A percentile compares a stretch with the other conserved stretches of the same genome.
phyloP scores from a whole-genome alignment of 2,113 vertebrate species.

The Cyprinodon variegatus region DNA sequence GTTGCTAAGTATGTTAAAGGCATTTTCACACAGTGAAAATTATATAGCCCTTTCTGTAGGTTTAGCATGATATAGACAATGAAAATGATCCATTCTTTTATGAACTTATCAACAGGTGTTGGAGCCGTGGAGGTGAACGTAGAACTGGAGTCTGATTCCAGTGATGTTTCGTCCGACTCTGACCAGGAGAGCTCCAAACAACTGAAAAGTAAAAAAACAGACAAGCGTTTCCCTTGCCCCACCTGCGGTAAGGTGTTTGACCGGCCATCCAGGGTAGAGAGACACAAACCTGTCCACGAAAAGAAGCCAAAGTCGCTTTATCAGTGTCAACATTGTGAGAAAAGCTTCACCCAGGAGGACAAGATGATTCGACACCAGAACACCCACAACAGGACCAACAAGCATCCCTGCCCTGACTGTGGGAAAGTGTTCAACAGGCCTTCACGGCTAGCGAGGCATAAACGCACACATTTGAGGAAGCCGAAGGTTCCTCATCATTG shows the following conservation, averaged over 20 bases:
- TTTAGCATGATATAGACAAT: too few species aligned
- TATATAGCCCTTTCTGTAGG: too few species aligned
- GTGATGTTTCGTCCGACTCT: not conserved
- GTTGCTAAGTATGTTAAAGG: too few species aligned
- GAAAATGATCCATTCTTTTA: not conserved
- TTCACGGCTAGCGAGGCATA: conserved; percentile 64
- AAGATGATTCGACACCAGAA: conserved; percentile 63
- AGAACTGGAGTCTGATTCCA: conserved; percentile 44
- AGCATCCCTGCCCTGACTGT: conserved; percentile 70
- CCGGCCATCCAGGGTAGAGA: conserved; percentile 60
- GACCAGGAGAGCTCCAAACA: conserved; percentile 13
- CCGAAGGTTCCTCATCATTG: conserved; percentile 67
- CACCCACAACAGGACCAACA: conserved; percentile 61
- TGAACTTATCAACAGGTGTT: conserved; percentile 35
- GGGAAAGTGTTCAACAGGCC: conserved; percentile 71
- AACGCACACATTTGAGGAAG: conserved; percentile 58
- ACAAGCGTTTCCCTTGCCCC: conserved; percentile 55
- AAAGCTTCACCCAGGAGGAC: conserved; percentile 60
- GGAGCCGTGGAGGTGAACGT: conserved; percentile 11
- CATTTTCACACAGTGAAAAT: not conserved
- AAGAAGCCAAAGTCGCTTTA: conserved; percentile 47
- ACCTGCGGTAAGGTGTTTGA: conserved; percentile 65
- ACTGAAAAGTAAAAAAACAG: conserved; percentile 2
- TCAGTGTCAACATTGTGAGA: conserved; percentile 56
- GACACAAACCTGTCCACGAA: conserved; percentile 55